Percentiles rank a stretch among this genome's conserved stretches.
These are phyloP conservation scores for Brachyhypopomus occidentalis DNA, from an alignment of 2,113 vertebrate genomes.

Conservation along the genomic window DNA sequence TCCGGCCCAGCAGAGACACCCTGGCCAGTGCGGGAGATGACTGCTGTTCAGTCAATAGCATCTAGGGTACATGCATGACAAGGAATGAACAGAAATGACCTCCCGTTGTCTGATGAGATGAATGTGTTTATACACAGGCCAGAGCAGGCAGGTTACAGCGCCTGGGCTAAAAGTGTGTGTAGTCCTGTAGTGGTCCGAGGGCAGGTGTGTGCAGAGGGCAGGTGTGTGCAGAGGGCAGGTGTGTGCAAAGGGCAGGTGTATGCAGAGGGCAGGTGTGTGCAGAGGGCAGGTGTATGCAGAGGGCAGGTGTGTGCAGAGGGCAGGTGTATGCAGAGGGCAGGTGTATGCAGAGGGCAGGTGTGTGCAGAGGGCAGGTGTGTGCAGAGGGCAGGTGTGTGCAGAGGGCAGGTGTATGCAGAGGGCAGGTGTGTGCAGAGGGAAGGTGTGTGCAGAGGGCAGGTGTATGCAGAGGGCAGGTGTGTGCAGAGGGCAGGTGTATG, in stretches of 20 bases:
- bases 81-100: slow-evolving; percentile 35
- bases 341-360: too few relatives aligned
- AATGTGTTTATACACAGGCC: neutral
- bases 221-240: too few relatives aligned
- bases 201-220: neutral
- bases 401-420: neutral
- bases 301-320: neutral
- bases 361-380: too few relatives aligned
- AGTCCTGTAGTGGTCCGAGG: neutral
- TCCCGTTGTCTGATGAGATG: neutral
- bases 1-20: neutral
- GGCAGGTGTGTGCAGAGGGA: neutral
- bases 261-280: too few relatives aligned
- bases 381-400: too few relatives aligned
- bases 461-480: neutral
- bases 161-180: neutral
- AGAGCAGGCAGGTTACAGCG: slow-evolving; percentile 20
- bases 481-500: too few relatives aligned
- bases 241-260: too few relatives aligned
- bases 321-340: neutral
- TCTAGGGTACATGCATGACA: slow-evolving; percentile 38
- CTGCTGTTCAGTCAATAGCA: slow-evolving; percentile 30
- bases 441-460: too few relatives aligned
- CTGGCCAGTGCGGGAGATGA: slow-evolving; percentile 14
- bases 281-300: too few relatives aligned